Evolutionary conservation across 2,797 vertebrate genomes (phyloP), one percentile per base, ranked within the genome.

Genomic region (Crenuchus spilurus): DNA sequence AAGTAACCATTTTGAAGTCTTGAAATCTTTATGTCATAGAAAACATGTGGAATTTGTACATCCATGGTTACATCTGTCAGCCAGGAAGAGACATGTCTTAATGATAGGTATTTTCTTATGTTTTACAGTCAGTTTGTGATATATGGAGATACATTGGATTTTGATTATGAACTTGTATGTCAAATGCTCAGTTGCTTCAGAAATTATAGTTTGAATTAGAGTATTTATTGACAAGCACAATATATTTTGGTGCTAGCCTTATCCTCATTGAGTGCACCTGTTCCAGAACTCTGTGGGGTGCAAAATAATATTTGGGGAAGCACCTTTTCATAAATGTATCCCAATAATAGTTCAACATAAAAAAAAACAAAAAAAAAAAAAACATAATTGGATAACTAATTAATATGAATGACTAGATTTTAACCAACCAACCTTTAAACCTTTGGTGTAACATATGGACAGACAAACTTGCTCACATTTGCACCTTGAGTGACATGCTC

Each of bases 11-110:
- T 18, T 37, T 7, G 8, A 62, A 22, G 18, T 46, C 54, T 60
- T 42, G 18, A 72, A 51, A 67, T 61, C 35, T 76, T 72, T 51
- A 77, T 30, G 46, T 41, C 61, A 18, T 28, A 65, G 41, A 49
- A 42, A 74, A 75, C 71, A 73, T 74, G 61, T 76, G 70, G 74
- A 73, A 58, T 54, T 10, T 0, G 33, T 60, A 66, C 28, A 33
- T 18, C 30, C 14, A 10, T 57, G 30, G 18, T 33, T 57, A 46
- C 65, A 49, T 39, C 46, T 69, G 51, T 66, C 70, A 42, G 6
- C 26, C 33, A 46, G 33, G 55, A 41, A 26, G 62, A 57, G 62
- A 35, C 64, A 39, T 31, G 42, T 62, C 37, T 30, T 77, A 58
- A 80, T 65, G 37, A 52, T 33, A 48, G 46, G 49, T 39, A 37